These are phyloP conservation scores for Ochropacha duplaris DNA, from an alignment of 2,888 invertebrate species.

Conservation along the genomic window DNA sequence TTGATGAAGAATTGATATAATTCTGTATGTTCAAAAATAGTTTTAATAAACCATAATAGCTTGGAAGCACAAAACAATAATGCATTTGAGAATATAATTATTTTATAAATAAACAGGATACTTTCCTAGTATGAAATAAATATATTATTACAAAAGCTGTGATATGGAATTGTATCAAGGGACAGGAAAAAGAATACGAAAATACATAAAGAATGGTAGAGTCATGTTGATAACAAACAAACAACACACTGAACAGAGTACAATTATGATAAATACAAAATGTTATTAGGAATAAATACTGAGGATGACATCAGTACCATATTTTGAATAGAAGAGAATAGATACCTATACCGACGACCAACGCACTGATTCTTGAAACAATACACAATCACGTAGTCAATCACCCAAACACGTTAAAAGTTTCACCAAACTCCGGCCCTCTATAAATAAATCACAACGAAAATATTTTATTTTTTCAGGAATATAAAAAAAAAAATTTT, in stretches of 20 bases:
- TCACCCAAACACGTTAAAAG: background rate
- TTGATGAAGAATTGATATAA: too few species aligned
- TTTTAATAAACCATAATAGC: background rate
- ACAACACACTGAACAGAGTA: background rate
- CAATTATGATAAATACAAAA: background rate
- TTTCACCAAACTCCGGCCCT: too few species aligned
- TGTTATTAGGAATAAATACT: background rate
- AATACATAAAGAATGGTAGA: conserved; percentile 4
- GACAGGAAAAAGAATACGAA: conserved; percentile 4
- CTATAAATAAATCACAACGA: too few species aligned
- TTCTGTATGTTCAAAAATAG: background rate
- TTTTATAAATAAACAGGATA: background rate
- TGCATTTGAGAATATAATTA: background rate
- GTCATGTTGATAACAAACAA: background rate
- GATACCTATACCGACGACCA: background rate
- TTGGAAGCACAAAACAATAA: background rate
- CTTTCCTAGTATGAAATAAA: background rate
- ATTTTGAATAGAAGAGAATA: background rate
- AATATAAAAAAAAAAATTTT: conserved; percentile 37
- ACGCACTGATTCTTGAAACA: background rate
- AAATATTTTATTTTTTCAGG: too few species aligned
- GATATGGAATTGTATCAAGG: conserved; percentile 1
- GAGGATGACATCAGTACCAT: too few species aligned
- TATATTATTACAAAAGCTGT: background rate
- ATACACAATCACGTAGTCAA: too few species aligned